phyloP scores from a whole-genome alignment of 2,113 vertebrate genomes.

The Trematocara zebra region DNA sequence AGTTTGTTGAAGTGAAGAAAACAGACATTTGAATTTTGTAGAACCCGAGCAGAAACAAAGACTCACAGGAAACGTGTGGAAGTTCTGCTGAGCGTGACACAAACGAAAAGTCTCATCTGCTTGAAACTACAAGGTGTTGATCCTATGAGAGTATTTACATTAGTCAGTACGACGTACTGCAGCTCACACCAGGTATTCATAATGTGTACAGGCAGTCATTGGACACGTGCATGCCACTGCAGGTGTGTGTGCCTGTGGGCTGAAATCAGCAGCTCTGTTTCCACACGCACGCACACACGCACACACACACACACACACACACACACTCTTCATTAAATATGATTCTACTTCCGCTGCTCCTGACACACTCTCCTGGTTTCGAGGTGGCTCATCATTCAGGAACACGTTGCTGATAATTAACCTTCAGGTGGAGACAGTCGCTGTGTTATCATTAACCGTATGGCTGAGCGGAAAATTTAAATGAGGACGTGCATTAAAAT shows the following conservation, averaged over 20 bases:
- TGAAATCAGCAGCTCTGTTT: background rate
- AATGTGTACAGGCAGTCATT: background rate
- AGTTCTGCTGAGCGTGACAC: background rate
- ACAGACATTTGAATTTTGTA: background rate
- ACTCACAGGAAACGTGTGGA: background rate
- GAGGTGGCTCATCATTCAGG: constrained; percentile 13
- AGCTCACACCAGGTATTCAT: background rate
- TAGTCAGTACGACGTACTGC: background rate
- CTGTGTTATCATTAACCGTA: constrained; percentile 1
- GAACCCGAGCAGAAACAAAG: background rate
- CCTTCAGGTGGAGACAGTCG: constrained; percentile 15
- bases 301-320: background rate
- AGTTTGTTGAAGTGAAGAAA: background rate
- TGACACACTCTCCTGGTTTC: background rate
- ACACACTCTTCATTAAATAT: background rate
- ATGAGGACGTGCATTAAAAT: background rate
- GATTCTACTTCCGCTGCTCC: background rate
- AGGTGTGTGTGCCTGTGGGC: background rate
- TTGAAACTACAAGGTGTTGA: background rate
- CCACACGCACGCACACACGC: background rate
- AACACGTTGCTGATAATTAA: constrained; percentile 28
- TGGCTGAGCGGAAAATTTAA: constrained; percentile 5
- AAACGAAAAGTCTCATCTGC: background rate
- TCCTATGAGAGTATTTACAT: background rate
- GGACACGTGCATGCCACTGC: background rate